These are phyloP conservation scores for Neogobius melanostomus DNA, from an alignment of 2,113 vertebrate species.

Conservation along the genomic window DNA sequence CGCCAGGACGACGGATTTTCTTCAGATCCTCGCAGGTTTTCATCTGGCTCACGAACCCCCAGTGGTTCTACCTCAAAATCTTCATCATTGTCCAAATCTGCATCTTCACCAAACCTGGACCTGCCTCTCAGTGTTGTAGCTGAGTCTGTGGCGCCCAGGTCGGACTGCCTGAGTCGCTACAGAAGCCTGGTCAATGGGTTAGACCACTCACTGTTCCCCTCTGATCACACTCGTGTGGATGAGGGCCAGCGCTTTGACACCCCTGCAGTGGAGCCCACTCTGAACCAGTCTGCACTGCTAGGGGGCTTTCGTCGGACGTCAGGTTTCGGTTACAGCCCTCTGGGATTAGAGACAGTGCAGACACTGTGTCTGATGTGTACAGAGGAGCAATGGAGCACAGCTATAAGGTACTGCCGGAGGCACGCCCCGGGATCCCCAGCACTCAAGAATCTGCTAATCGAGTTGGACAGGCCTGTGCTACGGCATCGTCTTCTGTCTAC, in stretches of 20 bases:
- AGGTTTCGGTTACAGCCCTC: slow-evolving; percentile 80
- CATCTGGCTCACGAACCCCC: slow-evolving; percentile 67
- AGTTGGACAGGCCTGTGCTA: slow-evolving; percentile 50
- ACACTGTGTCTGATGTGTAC: slow-evolving; percentile 77
- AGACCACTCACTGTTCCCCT: slow-evolving; percentile 81
- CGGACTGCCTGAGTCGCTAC: slow-evolving; percentile 79
- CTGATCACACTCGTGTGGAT: slow-evolving; percentile 78
- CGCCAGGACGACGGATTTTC: slow-evolving; percentile 64
- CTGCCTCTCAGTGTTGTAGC: slow-evolving; percentile 38
- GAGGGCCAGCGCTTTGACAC: slow-evolving; percentile 86
- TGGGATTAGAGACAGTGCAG: slow-evolving; percentile 57
- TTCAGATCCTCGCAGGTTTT: slow-evolving; percentile 53
- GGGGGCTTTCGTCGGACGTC: slow-evolving; percentile 82
- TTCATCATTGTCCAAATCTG: slow-evolving; percentile 78
- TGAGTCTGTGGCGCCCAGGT: slow-evolving; percentile 44
- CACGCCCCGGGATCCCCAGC: slow-evolving; percentile 58
- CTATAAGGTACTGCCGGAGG: slow-evolving; percentile 84
- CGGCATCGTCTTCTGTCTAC: slow-evolving; percentile 73
- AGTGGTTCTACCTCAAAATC: slow-evolving; percentile 73
- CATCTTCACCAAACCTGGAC: slow-evolving; percentile 79
- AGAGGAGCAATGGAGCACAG: slow-evolving; percentile 66
- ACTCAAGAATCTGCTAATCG: slow-evolving; percentile 67
- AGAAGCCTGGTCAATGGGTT: slow-evolving; percentile 80
- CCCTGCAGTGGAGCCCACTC: slow-evolving; percentile 84
- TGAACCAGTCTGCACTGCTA: slow-evolving; percentile 86